Percentiles rank a stretch among this genome's conserved stretches.
These are phyloP conservation scores for Geodia barretti DNA, from an alignment of 37 sponge, comb jelly and placozoan species.

Conservation along the genomic window DNA sequence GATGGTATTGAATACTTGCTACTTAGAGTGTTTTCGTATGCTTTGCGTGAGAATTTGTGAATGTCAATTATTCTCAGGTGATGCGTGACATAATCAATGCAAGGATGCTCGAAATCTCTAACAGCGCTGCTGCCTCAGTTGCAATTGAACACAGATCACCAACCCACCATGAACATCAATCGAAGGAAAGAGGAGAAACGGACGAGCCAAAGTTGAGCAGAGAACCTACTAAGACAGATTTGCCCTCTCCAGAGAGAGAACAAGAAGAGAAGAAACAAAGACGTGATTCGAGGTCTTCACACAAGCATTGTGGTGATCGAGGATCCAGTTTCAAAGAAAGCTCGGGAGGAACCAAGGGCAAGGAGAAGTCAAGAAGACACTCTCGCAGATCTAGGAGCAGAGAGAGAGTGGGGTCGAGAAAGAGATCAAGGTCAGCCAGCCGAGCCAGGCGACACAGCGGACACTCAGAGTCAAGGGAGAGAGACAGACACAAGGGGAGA, in stretches of 20 bases:
- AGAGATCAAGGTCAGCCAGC: neutral
- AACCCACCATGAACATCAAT: too few relatives aligned
- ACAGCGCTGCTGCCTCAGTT: neutral
- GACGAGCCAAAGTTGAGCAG: too few relatives aligned
- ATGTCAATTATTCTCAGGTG: conserved; percentile 36
- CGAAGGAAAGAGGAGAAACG: too few relatives aligned
- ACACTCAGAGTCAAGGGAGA: conserved; percentile 3
- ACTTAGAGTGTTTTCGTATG: too few relatives aligned
- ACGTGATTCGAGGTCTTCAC: too few relatives aligned
- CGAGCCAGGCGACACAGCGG: neutral
- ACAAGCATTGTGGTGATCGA: neutral
- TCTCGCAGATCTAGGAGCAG: conserved; percentile 5
- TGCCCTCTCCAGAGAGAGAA: too few relatives aligned
- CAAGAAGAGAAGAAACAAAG: too few relatives aligned
- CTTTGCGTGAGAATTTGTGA: too few relatives aligned
- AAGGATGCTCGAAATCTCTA: conserved; percentile 55
- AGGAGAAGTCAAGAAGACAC: neutral
- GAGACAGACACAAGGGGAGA: neutral
- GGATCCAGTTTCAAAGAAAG: neutral
- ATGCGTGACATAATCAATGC: conserved; percentile 47
- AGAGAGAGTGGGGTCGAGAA: neutral
- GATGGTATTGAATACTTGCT: too few relatives aligned
- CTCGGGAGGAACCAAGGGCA: neutral
- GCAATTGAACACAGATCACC: too few relatives aligned
- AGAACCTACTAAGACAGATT: too few relatives aligned